Percentiles rank a stretch among this genome's conserved stretches.
phyloP scores from a whole-genome alignment of 1,140 invertebrate species.

The Sesamia nonagrioides region DNA sequence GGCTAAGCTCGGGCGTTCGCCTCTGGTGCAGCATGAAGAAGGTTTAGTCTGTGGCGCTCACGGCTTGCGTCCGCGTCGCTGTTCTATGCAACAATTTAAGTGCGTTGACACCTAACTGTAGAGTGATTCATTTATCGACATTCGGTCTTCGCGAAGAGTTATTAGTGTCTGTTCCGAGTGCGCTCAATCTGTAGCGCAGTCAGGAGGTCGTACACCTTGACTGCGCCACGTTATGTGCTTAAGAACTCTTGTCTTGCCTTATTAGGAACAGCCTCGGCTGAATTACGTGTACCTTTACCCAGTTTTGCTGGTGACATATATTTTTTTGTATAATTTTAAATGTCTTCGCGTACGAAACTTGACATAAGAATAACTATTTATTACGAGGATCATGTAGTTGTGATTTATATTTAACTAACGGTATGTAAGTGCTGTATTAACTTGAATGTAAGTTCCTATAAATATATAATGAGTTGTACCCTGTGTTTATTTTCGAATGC shows the following conservation, averaged over 20 bases:
- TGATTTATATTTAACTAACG: constrained; percentile 77
- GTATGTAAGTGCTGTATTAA: constrained; percentile 50
- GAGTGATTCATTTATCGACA: constrained; percentile 81
- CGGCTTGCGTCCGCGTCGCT: constrained; percentile 70
- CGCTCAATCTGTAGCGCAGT: constrained; percentile 69
- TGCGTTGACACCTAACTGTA: constrained; percentile 86
- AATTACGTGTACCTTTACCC: constrained; percentile 76
- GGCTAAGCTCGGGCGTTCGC: constrained; percentile 75
- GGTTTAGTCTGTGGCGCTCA: constrained; percentile 77
- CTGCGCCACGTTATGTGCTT: constrained; percentile 75
- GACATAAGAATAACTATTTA: constrained; percentile 88
- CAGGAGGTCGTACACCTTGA: constrained; percentile 82
- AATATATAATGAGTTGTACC: constrained; percentile 53
- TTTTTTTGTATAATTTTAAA: constrained; percentile 59
- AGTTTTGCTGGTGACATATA: constrained; percentile 75
- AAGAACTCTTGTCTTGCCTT: constrained; percentile 78
- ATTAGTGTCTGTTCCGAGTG: constrained; percentile 81
- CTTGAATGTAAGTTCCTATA: constrained; percentile 39
- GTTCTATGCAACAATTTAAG: constrained; percentile 78
- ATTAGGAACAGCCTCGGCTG: constrained; percentile 78
- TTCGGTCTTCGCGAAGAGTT: constrained; percentile 69
- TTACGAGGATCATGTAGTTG: constrained; percentile 86
- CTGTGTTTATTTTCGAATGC: constrained; percentile 55
- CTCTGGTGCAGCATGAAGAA: constrained; percentile 72
- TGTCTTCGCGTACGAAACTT: constrained; percentile 87